Percentiles rank a stretch among this genome's conserved stretches.
These are phyloP conservation scores for Megathymus violae DNA, from an alignment of 1,140 invertebrate genomes.

Conservation along the genomic window DNA sequence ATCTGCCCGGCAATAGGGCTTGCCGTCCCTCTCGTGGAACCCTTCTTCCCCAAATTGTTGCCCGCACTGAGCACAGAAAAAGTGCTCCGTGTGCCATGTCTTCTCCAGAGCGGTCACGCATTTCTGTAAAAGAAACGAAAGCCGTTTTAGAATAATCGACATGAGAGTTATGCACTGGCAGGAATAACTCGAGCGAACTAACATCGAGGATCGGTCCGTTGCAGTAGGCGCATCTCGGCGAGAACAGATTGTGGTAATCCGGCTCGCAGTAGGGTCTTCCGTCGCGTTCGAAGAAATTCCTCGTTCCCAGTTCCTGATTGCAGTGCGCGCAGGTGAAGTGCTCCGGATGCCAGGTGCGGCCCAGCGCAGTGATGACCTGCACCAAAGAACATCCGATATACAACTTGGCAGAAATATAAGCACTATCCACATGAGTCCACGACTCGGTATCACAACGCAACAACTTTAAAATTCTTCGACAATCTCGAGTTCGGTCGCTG, in stretches of 20 bases:
- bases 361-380: slow-evolving; percentile 96
- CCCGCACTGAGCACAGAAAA: slow-evolving; percentile 99
- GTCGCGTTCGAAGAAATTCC: slow-evolving; percentile 99
- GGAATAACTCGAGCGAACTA: slow-evolving; percentile 67
- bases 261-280: slow-evolving; percentile 98
- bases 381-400: slow-evolving; percentile 45
- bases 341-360: slow-evolving; percentile 99
- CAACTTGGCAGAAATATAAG: too few species aligned
- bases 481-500: background rate
- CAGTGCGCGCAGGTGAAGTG: slow-evolving; percentile 99
- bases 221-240: slow-evolving; percentile 98
- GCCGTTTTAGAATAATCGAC: slow-evolving; percentile 7
- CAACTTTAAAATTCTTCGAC: slow-evolving; percentile 4
- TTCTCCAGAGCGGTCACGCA: slow-evolving; percentile 99
- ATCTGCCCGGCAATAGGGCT: slow-evolving; percentile 97
- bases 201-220: slow-evolving; percentile 99
- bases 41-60: slow-evolving; percentile 98
- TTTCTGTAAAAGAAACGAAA: slow-evolving; percentile 89
- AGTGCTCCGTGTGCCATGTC: slow-evolving; percentile 99
- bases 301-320: slow-evolving; percentile 97
- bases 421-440: too few species aligned
- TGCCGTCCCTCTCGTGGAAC: slow-evolving; percentile 97
- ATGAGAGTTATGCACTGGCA: background rate
- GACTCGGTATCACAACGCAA: slow-evolving; percentile 23
- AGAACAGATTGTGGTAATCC: slow-evolving; percentile 99